A percentile compares a stretch with the other conserved stretches of the same genome.
Conservation (phyloP, 2,113 vertebrate genomes). For the Cairina moschata region DNA sequence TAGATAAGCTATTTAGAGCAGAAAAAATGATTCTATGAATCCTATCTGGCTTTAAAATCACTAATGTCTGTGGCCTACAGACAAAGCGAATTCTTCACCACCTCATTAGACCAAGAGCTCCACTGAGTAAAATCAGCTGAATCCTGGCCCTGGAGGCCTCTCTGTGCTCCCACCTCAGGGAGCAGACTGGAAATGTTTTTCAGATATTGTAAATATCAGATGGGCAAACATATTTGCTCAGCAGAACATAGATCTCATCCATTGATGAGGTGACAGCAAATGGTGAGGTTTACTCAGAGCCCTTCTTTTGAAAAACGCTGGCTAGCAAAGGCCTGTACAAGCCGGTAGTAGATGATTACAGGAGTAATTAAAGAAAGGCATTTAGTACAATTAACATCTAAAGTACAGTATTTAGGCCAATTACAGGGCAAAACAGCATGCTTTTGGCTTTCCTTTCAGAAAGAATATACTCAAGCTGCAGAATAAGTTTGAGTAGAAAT, state of each 20-base stretch:
- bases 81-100: constrained; percentile 24
- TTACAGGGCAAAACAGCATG: neutral
- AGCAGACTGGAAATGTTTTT: constrained; percentile 39
- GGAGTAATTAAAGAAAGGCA: neutral
- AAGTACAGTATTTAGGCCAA: neutral
- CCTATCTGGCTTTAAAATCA: constrained; percentile 51
- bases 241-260: constrained; percentile 19
- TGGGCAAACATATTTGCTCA: constrained; percentile 27
- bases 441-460: neutral
- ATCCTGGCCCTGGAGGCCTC: constrained; percentile 27
- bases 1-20: constrained; percentile 56
- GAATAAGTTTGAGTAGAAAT: neutral
- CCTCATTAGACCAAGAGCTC: constrained; percentile 56
- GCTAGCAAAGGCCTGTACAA: neutral
- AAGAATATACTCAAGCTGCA: neutral
- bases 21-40: constrained; percentile 41
- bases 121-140: constrained; percentile 11
- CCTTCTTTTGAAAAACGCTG: neutral
- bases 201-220: constrained; percentile 58
- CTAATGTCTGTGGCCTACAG: constrained; percentile 33
- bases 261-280: constrained; percentile 36
- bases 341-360: neutral
- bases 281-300: neutral
- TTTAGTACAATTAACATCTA: neutral
- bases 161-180: neutral